A percentile compares a stretch with the other conserved stretches of the same genome.
phyloP scores from a whole-genome alignment of 2,888 invertebrate species.

The Nezara viridula region DNA sequence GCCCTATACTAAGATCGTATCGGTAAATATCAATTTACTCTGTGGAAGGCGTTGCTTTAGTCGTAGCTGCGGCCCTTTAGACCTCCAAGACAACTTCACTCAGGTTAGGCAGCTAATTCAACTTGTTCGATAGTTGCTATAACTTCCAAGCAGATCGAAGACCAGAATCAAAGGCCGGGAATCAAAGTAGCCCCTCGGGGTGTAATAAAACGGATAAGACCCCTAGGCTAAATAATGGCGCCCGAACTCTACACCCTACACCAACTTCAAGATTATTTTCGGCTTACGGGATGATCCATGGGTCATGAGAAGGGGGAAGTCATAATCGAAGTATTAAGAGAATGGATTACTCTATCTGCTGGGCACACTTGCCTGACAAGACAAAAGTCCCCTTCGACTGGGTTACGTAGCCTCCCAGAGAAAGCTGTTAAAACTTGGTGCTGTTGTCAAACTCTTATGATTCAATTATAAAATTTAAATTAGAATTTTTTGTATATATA shows the following conservation, averaged over 20 bases:
- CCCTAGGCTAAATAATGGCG: constrained; percentile 14
- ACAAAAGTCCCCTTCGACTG: neutral
- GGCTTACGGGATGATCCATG: constrained; percentile 18
- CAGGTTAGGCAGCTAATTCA: constrained; percentile 1
- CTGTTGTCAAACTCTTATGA: too few species aligned
- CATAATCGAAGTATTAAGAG: neutral
- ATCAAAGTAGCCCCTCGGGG: constrained; percentile 13
- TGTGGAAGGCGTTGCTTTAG: neutral
- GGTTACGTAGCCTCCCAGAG: neutral
- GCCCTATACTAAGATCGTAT: neutral
- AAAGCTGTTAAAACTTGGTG: neutral
- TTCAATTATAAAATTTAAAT: too few species aligned
- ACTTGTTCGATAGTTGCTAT: constrained; percentile 9
- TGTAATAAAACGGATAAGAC: constrained; percentile 33
- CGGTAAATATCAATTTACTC: neutral
- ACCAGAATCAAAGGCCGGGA: neutral
- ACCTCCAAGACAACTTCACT: neutral
- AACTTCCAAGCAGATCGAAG: neutral
- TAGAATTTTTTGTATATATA: too few species aligned
- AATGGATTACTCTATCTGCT: neutral
- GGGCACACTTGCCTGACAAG: neutral
- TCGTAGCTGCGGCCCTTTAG: neutral
- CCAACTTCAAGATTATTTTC: constrained; percentile 12
- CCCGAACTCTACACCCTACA: neutral
- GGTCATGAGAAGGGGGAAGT: neutral